A percentile compares a stretch with the other conserved stretches of the same genome.
phyloP scores from a whole-genome alignment of 1,140 invertebrate species.

The Grapholita molesta region DNA sequence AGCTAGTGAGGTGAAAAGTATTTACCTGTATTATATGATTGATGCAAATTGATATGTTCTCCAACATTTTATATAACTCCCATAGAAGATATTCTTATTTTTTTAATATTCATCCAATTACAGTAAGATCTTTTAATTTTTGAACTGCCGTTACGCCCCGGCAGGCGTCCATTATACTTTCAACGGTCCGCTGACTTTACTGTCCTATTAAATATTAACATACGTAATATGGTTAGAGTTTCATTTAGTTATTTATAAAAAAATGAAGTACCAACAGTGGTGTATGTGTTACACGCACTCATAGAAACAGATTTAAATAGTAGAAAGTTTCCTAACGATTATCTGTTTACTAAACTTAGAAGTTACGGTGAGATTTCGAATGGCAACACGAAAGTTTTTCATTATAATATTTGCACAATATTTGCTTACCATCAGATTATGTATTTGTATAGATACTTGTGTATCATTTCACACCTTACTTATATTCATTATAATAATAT shows the following conservation, averaged over 20 bases:
- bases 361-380: no score
- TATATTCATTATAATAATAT: no score
- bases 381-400: no score
- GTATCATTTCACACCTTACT: no score
- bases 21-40: no score
- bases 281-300: background rate
- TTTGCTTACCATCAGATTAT: no score
- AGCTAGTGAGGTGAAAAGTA: no score
- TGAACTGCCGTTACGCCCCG: slow-evolving; percentile 50
- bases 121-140: slow-evolving; percentile 31
- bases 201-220: slow-evolving; percentile 67
- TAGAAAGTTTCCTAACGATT: background rate
- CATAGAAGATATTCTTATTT: slow-evolving; percentile 2
- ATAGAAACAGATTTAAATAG: background rate
- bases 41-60: no score
- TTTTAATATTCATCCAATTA: background rate
- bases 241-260: slow-evolving; percentile 17
- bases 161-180: slow-evolving; percentile 54
- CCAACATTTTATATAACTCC: background rate
- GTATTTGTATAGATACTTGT: no score
- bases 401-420: no score
- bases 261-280: background rate
- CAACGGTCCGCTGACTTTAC: slow-evolving; percentile 53
- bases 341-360: no score
- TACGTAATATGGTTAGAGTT: slow-evolving; percentile 49